These are phyloP conservation scores for Campaea margaritaria DNA, from an alignment of 2,888 invertebrate species.

Conservation along the genomic window DNA sequence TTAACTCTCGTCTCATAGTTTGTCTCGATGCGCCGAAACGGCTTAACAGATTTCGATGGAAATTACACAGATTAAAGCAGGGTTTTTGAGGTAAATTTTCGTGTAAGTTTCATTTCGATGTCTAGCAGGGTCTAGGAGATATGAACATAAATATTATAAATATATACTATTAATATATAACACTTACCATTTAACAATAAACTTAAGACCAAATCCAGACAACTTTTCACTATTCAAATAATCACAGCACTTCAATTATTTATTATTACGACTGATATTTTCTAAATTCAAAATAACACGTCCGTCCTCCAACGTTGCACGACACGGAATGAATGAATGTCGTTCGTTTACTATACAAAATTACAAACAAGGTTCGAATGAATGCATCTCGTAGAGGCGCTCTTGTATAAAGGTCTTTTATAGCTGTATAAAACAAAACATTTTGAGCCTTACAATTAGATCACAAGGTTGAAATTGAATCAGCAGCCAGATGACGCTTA, in stretches of 20 bases:
- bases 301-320: constrained; percentile 5
- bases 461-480: constrained; percentile 4
- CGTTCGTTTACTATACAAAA: neutral
- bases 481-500: neutral
- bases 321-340: constrained; percentile 14
- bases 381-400: constrained; percentile 12
- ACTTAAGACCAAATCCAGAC: constrained; percentile 1
- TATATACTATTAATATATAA: neutral
- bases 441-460: neutral
- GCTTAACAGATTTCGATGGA: too few species aligned
- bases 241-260: too few species aligned
- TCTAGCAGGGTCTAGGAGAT: too few species aligned
- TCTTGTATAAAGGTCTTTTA: constrained; percentile 15
- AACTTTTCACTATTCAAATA: neutral
- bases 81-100: too few species aligned
- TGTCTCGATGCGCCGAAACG: too few species aligned
- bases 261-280: neutral
- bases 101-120: too few species aligned
- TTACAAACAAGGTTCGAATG: constrained; percentile 31
- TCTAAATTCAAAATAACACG: neutral
- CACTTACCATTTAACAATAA: constrained; percentile 32
- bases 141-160: too few species aligned
- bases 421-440: constrained; percentile 10
- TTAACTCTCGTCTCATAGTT: too few species aligned
- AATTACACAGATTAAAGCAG: too few species aligned